A percentile compares a stretch with the other conserved stretches of the same genome.
phyloP scores from a whole-genome alignment of 2,797 vertebrate genomes.

The Sebastiscus tertius region DNA sequence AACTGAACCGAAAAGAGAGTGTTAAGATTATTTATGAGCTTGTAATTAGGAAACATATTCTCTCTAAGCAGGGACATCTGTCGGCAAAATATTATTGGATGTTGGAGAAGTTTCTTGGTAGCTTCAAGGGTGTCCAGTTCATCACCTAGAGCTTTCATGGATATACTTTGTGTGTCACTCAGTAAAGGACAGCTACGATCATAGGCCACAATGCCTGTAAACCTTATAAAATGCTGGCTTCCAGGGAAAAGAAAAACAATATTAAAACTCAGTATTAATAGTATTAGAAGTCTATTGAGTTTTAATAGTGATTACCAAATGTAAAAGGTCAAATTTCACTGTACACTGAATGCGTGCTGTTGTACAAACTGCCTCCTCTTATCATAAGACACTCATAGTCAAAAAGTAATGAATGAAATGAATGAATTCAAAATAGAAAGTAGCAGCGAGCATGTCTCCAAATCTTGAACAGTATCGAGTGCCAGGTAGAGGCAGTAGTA shows the following conservation, averaged over 20 bases:
- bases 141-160: background rate
- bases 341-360: background rate
- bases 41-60: background rate
- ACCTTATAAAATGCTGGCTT: background rate
- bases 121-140: background rate
- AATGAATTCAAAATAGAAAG: background rate
- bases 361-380: background rate
- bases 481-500: no score
- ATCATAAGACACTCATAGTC: background rate
- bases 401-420: background rate
- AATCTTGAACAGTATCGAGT: no score
- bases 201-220: background rate
- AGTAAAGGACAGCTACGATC: background rate
- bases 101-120: background rate
- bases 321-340: background rate
- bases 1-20: background rate
- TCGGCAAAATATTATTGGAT: background rate
- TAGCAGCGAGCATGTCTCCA: no score
- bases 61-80: background rate
- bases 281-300: background rate
- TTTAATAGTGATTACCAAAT: background rate
- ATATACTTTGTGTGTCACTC: background rate
- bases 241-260: background rate
- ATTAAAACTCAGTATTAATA: background rate
- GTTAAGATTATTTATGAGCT: background rate